Evolutionary conservation across 1,140 invertebrate genomes (phyloP), one percentile per base, ranked within the genome.

Genomic region (Listronotus bonariensis): DNA sequence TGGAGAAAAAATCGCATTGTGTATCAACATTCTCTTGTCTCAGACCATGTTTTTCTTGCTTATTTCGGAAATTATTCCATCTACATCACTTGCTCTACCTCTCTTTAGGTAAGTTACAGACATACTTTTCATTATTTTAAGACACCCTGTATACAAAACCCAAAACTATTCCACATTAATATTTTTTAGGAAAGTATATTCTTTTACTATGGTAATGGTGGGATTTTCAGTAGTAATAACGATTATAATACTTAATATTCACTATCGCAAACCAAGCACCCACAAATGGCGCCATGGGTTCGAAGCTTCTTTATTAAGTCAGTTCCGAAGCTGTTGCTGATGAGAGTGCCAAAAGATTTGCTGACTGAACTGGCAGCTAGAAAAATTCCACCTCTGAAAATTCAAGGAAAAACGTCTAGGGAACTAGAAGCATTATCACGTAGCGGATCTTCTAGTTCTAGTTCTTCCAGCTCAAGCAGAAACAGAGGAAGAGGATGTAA

Each of bases 11-110:
- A 95, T 99, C 64, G 96, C 96, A 0, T 85, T 99, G 1, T 98
- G 96, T 79, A 99, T 99, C 72, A 98, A 96, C 69, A 99, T 99
- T 73, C 86, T 99, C 0, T 87, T 99, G 14, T 99, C 98, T 0
- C 92, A 99, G 77, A 99, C 96, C 11, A 98, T 99, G 88, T 99
- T 99, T 82, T 99, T 99, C 82, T 82, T 99, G 64, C 88, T 99
- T 6, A 93, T 99, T 72, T 97, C 92, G 0, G 94, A 97, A 83
- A 97, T 99, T 71, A 99, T 99, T 80, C 98, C 98, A 0, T 97
- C 97, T 0, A 99, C 97, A 0, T 99, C 96, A 4, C 81, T 99
- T 42, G 96, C 97, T 0, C 83, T 99, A 32, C 97, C 98, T 6
- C 82, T 99, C n/a, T 4, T 86, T 99, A 12, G 97, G 97, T 31